Percentiles rank a stretch among this genome's conserved stretches.
These are phyloP conservation scores for Syndactyla subalaris DNA, from an alignment of 2,797 vertebrate genomes.

Conservation along the genomic window DNA sequence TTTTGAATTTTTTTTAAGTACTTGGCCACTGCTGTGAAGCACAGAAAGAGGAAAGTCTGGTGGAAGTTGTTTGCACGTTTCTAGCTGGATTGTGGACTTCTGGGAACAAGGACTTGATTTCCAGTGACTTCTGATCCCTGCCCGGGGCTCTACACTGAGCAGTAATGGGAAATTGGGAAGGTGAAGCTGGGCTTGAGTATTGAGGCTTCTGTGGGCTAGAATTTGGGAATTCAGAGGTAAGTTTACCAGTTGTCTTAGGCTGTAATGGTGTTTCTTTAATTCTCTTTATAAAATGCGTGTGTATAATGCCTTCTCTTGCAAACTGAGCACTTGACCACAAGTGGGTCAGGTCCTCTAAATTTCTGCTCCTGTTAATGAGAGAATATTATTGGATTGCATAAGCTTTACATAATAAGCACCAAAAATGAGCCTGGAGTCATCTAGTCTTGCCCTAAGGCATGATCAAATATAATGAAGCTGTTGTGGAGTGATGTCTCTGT, in stretches of 20 bases:
- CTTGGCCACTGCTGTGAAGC: rapidly evolving
- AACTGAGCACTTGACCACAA: neutral
- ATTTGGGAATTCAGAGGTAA: neutral
- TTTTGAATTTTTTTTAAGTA: rapidly evolving
- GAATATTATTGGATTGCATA: no score
- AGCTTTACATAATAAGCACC: neutral
- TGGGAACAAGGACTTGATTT: neutral
- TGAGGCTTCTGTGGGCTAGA: neutral
- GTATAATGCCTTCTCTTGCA: neutral
- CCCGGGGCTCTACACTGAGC: no score
- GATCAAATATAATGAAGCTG: neutral
- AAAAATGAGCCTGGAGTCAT: neutral
- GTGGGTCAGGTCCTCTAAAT: neutral
- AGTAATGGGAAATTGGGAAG: neutral
- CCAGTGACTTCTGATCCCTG: neutral
- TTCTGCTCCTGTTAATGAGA: neutral
- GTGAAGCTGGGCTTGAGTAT: neutral
- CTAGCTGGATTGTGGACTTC: neutral
- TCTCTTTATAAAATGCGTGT: no score
- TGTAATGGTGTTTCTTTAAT: neutral
- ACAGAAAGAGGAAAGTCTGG: rapidly evolving
- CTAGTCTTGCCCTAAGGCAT: neutral
- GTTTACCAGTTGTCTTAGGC: neutral
- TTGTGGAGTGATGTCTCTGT: neutral
- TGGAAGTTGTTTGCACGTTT: neutral